A percentile compares a stretch with the other conserved stretches of the same genome.
These are phyloP conservation scores for Apodemia arnacis DNA, from an alignment of 2,888 invertebrate genomes.

Conservation along the genomic window DNA sequence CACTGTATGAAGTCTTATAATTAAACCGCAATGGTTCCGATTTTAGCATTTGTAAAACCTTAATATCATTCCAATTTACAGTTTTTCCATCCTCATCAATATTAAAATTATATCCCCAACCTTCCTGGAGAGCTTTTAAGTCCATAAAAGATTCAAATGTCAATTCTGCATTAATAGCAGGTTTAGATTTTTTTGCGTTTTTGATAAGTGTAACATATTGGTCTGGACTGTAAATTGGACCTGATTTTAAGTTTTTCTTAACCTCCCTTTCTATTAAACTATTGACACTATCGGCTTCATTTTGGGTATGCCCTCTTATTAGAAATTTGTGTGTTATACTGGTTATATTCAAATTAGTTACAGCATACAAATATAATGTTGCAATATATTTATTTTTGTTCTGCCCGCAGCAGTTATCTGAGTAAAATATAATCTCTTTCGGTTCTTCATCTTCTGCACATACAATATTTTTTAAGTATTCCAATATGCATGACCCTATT, in stretches of 20 bases:
- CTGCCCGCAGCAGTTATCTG: neutral
- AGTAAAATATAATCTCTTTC: neutral
- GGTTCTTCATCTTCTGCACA: neutral
- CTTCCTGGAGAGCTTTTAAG: neutral
- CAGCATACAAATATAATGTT: conserved; percentile 1
- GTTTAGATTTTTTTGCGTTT: neutral
- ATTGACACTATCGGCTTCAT: neutral
- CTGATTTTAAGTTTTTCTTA: too few relatives aligned
- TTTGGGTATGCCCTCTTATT: neutral
- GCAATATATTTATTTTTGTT: neutral
- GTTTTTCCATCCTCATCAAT: neutral
- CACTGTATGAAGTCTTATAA: neutral
- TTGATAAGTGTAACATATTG: too few relatives aligned
- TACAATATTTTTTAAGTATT: neutral
- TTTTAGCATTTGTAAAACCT: neutral
- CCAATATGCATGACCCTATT: neutral
- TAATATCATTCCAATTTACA: neutral
- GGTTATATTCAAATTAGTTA: neutral
- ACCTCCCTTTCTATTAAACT: neutral
- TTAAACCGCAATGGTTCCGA: neutral
- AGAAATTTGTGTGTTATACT: conserved; percentile 5
- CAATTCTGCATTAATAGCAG: neutral
- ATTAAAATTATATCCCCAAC: neutral
- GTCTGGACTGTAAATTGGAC: too few relatives aligned
- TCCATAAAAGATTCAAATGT: neutral